Evolutionary conservation across 1,140 invertebrate genomes (phyloP), one percentile per base, ranked within the genome.

Genomic region (Oryctes rhinoceros): DNA sequence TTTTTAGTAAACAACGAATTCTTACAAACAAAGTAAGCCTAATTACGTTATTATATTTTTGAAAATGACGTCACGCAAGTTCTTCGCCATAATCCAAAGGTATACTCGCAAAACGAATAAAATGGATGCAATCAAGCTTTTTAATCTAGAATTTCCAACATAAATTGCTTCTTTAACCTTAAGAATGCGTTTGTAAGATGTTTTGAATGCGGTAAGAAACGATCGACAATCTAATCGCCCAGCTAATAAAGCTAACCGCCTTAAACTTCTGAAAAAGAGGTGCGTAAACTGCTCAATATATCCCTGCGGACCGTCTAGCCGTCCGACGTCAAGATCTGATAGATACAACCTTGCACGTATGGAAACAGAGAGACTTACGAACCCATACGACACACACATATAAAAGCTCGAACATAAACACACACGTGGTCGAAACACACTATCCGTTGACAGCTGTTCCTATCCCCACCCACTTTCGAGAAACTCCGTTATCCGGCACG

Each of bases 361-460:
- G 13, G 15, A 76, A 47, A 76, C 75, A 76, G 37, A 76, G 9
- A 76, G 9, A 39, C 47, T 20, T 75, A 75, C 18, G 37, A 15
- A 75, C 5, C 15, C 37, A 76, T 47, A 76, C 20, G 39, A 9
- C 15, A 35, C 39, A 24, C 76, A 76, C 20, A 65, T 30, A 59
- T 30, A 35, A 80, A 44, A 30, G n/a, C 49, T 15, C 18, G 30
- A 15, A 35, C 37, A 47, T 62, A 80, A 39, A 80, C 65, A 76
- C 65, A 82, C 82, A 82, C 82, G 82, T 82, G 82, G 82, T 82
- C 78, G 77, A 78, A n/a, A 13, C 13, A 53, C n/a, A 53, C 20
- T 82, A 78, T 81, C 78, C 79, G 82, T 47, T 81, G 82, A 82
- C 82, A 82, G 82, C 82, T 82, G 82, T 76, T 67, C 75, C 39